Conservation (phyloP, 1,140 invertebrate species). For the Aphis craccivora region DNA sequence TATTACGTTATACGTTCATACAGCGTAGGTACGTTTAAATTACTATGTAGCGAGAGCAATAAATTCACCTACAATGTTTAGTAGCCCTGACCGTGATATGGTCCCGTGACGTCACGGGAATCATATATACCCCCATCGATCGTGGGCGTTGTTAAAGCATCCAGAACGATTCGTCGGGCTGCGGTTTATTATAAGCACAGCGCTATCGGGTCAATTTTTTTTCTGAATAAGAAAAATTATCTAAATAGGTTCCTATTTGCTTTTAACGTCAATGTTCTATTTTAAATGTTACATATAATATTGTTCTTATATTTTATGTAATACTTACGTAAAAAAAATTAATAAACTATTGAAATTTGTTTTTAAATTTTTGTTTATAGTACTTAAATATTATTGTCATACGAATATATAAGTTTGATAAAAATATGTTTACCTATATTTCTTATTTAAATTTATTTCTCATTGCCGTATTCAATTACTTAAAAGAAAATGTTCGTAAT, state of each 20-base stretch:
- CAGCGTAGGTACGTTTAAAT: background rate
- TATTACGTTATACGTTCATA: background rate
- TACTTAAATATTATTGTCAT: background rate
- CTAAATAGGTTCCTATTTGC: background rate
- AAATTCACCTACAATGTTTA: slow-evolving; percentile 45
- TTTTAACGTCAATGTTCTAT: background rate
- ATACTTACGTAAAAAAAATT: background rate
- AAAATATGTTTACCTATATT: background rate
- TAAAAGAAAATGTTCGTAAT: background rate
- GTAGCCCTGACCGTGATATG: slow-evolving; percentile 56
- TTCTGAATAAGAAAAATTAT: background rate
- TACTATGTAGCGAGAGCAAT: background rate
- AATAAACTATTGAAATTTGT: background rate
- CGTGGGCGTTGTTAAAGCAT: slow-evolving; percentile 58
- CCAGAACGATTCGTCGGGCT: slow-evolving; percentile 29
- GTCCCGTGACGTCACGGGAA: slow-evolving; percentile 54
- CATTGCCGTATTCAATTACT: too few species aligned
- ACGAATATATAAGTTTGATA: background rate
- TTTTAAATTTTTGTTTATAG: background rate
- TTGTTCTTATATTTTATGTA: background rate
- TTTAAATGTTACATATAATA: background rate
- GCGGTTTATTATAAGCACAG: slow-evolving; percentile 38
- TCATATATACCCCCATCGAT: slow-evolving; percentile 53
- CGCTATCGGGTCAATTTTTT: slow-evolving; percentile 34
- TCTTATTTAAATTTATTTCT: background rate